Base-by-base conservation (phyloP, 2,888 invertebrate genomes). In the Drosophila subsilvestris region DNA sequence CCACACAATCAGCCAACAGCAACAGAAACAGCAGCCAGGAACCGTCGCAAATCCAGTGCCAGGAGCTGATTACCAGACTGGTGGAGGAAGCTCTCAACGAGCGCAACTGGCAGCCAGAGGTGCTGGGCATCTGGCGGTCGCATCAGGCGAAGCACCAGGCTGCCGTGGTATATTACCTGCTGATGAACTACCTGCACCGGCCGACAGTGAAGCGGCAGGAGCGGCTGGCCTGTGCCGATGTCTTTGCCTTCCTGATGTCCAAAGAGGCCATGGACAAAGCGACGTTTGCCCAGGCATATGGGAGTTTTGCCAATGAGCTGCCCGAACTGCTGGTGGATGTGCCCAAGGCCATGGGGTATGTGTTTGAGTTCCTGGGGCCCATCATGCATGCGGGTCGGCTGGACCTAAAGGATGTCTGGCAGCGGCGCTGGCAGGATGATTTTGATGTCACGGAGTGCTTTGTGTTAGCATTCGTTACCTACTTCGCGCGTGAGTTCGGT, bases 401-500 rank as follows among this genome's bases (percentile, higher is more conserved):
- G n/a, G 66, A 71, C 3, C 81, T 91, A 14, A 76, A 74, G 20
- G 87, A 88, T 56, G 74, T 91, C 27, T 91, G 91, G 91, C 75
- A 79, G 29, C 55, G 75, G 1, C 85, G 78, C n/a, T 91, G 91
- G 91, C 48, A 74, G 9, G 82, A 82, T 1, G 72, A 87, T 18
- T 0, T 47, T 0, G 10, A 50, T 0, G 82, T 79, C 27, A 87
- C 86, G 0, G 86, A 90, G 9, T 80, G 84, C 25, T 91, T 91
- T 67, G 78, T 90, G 5, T 78, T 78, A 12, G 85, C 89, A 8
- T 83, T 91, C 65, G 79, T 91, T 3, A 75, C 50, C 51, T 79
- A 91, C 53, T 91, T 91, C 57, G 89, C 90, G 43, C 86, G 86
- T 18, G 90, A 91, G 57, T 91, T 89, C 60, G 91, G 91, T 8